These are phyloP conservation scores for Lepus americanus DNA, from an alignment of 2,113 vertebrate species.

Conservation along the genomic window DNA sequence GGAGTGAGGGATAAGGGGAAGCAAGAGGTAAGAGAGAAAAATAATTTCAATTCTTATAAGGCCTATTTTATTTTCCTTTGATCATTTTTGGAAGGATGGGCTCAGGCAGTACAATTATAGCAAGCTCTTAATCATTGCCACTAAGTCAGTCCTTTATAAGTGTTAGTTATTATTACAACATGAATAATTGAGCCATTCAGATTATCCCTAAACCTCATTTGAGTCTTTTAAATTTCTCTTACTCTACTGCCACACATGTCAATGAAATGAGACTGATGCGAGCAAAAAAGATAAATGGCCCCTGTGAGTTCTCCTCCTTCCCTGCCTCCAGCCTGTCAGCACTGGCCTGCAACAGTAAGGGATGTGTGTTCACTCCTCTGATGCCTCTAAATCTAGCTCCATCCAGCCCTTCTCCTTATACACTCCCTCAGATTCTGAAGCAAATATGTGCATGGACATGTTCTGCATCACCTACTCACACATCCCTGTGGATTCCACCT, in stretches of 20 bases:
- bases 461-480: background rate
- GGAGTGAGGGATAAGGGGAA: background rate
- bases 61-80: conserved; percentile 42
- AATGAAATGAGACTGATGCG: background rate
- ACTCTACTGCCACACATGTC: background rate
- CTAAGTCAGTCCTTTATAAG: conserved; percentile 61
- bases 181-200: conserved; percentile 73
- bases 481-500: background rate
- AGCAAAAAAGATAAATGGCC: conserved; percentile 2
- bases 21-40: conserved; percentile 28
- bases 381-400: background rate
- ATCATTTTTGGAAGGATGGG: conserved; percentile 62
- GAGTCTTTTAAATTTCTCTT: conserved; percentile 60
- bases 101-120: conserved; percentile 62
- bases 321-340: background rate
- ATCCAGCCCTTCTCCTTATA: background rate
- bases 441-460: background rate
- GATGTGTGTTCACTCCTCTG: background rate
- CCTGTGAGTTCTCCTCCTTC: background rate
- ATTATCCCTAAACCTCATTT: conserved; percentile 66
- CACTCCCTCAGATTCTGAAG: conserved; percentile 19
- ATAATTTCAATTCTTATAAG: background rate
- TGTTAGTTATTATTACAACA: conserved; percentile 69
- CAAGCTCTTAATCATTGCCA: conserved; percentile 53
- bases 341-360: background rate